These are phyloP conservation scores for Rhagoletis pomonella DNA, from an alignment of 1,140 invertebrate species.

Conservation along the genomic window DNA sequence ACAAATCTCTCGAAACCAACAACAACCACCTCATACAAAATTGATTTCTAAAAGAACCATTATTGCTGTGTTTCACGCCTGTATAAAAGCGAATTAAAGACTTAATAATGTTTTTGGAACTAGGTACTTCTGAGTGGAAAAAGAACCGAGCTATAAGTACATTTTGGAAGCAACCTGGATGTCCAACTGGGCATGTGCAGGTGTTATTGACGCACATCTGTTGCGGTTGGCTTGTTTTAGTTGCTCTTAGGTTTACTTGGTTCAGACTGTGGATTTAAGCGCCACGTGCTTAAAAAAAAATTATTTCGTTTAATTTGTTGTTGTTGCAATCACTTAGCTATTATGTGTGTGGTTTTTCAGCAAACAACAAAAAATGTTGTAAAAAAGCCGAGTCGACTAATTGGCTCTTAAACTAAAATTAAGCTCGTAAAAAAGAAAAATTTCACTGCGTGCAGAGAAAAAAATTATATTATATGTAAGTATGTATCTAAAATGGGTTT, in stretches of 20 bases:
- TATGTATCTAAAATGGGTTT: background rate
- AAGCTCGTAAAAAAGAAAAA: background rate
- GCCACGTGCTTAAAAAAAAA: slow-evolving; percentile 14
- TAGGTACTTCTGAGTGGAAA: no score
- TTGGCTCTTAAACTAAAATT: background rate
- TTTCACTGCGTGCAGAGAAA: background rate
- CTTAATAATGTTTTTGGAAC: no score
- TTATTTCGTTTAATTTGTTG: background rate
- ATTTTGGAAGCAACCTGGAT: no score
- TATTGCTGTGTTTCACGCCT: no score
- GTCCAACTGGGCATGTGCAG: background rate
- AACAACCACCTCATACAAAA: no score
- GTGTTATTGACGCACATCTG: background rate
- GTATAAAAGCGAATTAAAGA: no score
- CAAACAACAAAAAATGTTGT: background rate
- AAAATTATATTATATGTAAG: background rate
- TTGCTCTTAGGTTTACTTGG: background rate
- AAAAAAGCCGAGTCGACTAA: background rate
- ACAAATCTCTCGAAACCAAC: no score
- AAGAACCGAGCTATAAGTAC: no score
- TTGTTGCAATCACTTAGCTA: background rate
- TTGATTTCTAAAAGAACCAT: no score
- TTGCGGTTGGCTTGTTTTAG: background rate
- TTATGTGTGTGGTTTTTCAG: background rate
- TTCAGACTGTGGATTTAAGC: background rate